phyloP scores from a whole-genome alignment of 2,113 vertebrate species.

The Tricholaema leucomelas region DNA sequence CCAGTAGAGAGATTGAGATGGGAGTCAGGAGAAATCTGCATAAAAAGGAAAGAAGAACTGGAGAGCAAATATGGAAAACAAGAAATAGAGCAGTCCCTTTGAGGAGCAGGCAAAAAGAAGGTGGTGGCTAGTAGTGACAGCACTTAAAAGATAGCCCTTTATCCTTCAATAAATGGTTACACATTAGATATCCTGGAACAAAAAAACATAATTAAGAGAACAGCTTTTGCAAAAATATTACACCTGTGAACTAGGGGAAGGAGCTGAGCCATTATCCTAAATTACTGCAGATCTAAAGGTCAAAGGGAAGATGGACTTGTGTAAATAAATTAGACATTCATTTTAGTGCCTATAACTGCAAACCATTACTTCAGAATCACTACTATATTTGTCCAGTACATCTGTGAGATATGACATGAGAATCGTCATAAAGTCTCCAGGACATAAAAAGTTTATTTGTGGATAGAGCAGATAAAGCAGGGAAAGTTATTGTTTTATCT shows the following conservation, averaged over 20 bases:
- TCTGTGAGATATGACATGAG: background rate
- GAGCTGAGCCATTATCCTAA: background rate
- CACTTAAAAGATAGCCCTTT: background rate
- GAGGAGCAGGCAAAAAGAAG: background rate
- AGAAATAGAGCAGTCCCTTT: background rate
- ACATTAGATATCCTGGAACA: background rate
- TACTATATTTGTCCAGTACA: background rate
- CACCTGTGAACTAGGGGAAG: background rate
- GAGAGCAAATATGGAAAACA: background rate
- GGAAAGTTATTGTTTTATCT: slow-evolving; percentile 27
- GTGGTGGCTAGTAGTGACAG: background rate
- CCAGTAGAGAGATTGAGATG: background rate
- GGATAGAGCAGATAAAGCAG: background rate
- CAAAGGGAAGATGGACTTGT: background rate
- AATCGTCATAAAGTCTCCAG: background rate
- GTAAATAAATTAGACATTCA: slow-evolving; percentile 5
- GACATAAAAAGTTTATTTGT: slow-evolving; percentile 31
- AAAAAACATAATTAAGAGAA: background rate
- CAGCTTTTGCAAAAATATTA: background rate
- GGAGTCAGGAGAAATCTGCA: background rate
- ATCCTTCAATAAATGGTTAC: background rate
- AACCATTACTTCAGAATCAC: background rate
- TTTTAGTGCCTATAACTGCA: slow-evolving; percentile 3
- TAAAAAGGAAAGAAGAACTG: background rate
- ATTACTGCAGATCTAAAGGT: background rate